These are phyloP conservation scores for Drosophila dives DNA, from an alignment of 2,888 invertebrate genomes.

Conservation along the genomic window DNA sequence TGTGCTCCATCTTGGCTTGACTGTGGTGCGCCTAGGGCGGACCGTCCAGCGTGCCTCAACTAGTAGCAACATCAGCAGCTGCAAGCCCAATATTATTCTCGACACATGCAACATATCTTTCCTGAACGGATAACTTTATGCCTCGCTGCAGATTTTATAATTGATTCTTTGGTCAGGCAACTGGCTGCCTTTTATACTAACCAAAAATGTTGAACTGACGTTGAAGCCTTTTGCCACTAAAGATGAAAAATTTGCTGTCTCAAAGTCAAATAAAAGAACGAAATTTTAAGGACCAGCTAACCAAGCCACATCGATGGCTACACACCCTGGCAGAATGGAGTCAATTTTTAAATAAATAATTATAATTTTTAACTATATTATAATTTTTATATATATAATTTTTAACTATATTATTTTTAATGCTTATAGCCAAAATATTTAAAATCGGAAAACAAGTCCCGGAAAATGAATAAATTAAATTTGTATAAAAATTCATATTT, in stretches of 20 bases:
- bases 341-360: not conserved
- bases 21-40: slow-evolving; percentile 37
- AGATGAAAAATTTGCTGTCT: slow-evolving; percentile 45
- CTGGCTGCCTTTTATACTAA: slow-evolving; percentile 69
- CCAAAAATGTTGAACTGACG: not conserved
- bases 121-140: slow-evolving; percentile 42
- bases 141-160: slow-evolving; percentile 52
- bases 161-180: slow-evolving; percentile 59
- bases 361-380: too few species aligned
- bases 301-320: not conserved
- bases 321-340: not conserved
- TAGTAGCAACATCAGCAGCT: slow-evolving; percentile 17
- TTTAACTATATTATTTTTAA: too few species aligned
- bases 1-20: slow-evolving; percentile 16
- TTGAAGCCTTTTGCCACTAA: slow-evolving; percentile 28
- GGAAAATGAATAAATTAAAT: not conserved
- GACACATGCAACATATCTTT: slow-evolving; percentile 11
- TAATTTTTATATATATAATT: too few species aligned
- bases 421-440: too few species aligned
- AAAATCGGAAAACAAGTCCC: not conserved
- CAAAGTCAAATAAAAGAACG: slow-evolving; percentile 7
- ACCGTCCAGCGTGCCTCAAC: slow-evolving; percentile 44
- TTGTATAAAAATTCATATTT: not conserved
- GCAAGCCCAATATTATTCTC: slow-evolving; percentile 22
- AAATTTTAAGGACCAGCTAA: not conserved